A percentile compares a stretch with the other conserved stretches of the same genome.
These are phyloP conservation scores for Lasioglossum figueresi DNA, from an alignment of 2,888 invertebrate genomes.

Conservation along the genomic window DNA sequence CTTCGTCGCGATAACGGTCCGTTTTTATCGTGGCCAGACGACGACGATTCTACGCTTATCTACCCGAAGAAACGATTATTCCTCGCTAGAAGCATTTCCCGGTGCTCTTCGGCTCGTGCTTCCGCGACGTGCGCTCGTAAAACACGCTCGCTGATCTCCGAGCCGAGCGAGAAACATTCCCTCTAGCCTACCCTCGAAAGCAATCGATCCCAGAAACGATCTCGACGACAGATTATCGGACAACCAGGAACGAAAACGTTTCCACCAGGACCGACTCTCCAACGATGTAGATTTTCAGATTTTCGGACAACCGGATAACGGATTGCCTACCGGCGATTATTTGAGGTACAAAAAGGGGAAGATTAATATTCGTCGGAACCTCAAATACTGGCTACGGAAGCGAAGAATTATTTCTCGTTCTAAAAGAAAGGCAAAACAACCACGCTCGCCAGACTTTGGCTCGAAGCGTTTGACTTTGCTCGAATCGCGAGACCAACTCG, in stretches of 20 bases:
- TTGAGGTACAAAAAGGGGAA: too few species aligned
- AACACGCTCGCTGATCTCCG: slow-evolving; percentile 9
- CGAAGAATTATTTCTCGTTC: not conserved
- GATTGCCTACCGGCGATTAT: too few species aligned
- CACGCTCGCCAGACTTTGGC: not conserved
- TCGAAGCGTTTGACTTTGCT: not conserved
- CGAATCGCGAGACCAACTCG: not conserved
- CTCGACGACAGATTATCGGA: slow-evolving; percentile 23
- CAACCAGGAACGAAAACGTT: not conserved
- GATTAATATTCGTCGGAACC: not conserved
- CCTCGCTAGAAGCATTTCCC: slow-evolving; percentile 19
- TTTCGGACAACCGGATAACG: not conserved
- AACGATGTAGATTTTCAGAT: slow-evolving; percentile 2
- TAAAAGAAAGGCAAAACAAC: not conserved
- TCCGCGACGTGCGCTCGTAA: slow-evolving; percentile 15
- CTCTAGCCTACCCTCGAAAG: not conserved
- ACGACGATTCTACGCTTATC: slow-evolving; percentile 37
- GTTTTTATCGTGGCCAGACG: slow-evolving; percentile 37
- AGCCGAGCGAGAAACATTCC: not conserved
- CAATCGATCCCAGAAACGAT: slow-evolving; percentile 14
- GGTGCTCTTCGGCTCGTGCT: not conserved
- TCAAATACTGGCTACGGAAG: too few species aligned
- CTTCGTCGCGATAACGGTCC: slow-evolving; percentile 20
- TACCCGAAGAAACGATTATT: slow-evolving; percentile 16
- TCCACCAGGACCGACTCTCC: not conserved